Evolutionary conservation across 2,797 vertebrate genomes (phyloP), one percentile per base, ranked within the genome.

Genomic region (Hippocampus kuda): DNA sequence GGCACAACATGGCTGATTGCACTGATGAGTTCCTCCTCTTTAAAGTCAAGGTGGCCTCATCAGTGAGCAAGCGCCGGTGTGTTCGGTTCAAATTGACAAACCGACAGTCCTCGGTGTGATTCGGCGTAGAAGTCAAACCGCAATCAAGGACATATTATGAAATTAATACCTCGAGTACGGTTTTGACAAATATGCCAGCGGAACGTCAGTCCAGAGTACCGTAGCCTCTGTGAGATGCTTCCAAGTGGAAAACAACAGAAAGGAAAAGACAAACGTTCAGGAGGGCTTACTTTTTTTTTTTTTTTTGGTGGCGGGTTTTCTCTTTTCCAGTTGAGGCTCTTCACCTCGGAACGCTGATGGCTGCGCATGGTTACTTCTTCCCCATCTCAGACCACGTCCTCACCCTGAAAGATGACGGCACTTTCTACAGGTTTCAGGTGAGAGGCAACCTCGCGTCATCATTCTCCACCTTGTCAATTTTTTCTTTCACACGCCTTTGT

Each of bases 381-480:
- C 96, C 96, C 51, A 98, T 98, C 86, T 98, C 96, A 79, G 96
- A 98, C 74, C 96, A 98, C 26, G 96, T 98, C 82, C 92, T 98
- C 81, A 96, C 93, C 7, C 89, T 98, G 75, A 98, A 98, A 90
- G 95, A 98, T 67, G 96, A 98, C 59, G 94, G 95, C 67, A 98
- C 96, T 66, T 98, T 98, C 90, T 98, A 98, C 88, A 92, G 96
- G 80, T 98, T 98, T 88, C 96, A 98, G 90, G 96, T 95, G 76
- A 79, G 68, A 61, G 12, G 2, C 44, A 16, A 27, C 26, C 26
- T 24, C 15, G 16, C 56, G 15, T 59, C 56, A 27, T 27, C 15
- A 27, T 59, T 54, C 10, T 12, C 1, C 8, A n/a, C 1, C 20
- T 54, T 6, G 3, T 27, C 15, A 57, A 13, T 46, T 46, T 59